A percentile compares a stretch with the other conserved stretches of the same genome.
Conservation (phyloP, 2,113 vertebrate species). For the Siniperca chuatsi region DNA sequence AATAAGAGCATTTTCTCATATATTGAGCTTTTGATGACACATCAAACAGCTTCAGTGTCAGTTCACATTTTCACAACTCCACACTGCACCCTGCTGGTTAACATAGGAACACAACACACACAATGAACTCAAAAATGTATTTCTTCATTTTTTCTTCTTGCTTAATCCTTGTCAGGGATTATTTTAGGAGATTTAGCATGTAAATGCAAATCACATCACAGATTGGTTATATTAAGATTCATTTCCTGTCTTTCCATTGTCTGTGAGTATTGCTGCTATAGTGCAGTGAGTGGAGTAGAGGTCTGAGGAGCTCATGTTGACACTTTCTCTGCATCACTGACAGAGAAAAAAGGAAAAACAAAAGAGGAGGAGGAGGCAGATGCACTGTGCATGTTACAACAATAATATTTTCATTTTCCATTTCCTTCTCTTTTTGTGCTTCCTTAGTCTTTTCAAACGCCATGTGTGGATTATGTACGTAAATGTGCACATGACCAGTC, state of each 20-base stretch:
- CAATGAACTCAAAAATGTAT: not conserved
- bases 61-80: not conserved
- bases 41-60: not conserved
- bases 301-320: constrained; percentile 51
- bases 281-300: not conserved
- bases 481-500: not conserved
- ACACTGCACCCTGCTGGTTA: constrained; percentile 64
- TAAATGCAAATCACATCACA: not conserved
- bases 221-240: not conserved
- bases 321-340: constrained; percentile 41
- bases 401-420: constrained; percentile 36
- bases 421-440: constrained; percentile 32
- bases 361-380: constrained; percentile 21
- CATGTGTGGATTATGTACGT: not conserved
- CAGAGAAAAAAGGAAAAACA: constrained; percentile 18
- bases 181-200: not conserved
- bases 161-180: not conserved
- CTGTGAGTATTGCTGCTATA: not conserved
- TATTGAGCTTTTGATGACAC: not conserved
- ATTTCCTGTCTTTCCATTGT: not conserved
- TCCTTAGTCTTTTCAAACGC: constrained; percentile 8
- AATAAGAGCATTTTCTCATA: not conserved
- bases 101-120: not conserved
- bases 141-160: not conserved
- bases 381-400: not conserved